Evolutionary conservation across 2,888 invertebrate genomes (phyloP).

Genomic region (Gonocerus acuteangulatus): DNA sequence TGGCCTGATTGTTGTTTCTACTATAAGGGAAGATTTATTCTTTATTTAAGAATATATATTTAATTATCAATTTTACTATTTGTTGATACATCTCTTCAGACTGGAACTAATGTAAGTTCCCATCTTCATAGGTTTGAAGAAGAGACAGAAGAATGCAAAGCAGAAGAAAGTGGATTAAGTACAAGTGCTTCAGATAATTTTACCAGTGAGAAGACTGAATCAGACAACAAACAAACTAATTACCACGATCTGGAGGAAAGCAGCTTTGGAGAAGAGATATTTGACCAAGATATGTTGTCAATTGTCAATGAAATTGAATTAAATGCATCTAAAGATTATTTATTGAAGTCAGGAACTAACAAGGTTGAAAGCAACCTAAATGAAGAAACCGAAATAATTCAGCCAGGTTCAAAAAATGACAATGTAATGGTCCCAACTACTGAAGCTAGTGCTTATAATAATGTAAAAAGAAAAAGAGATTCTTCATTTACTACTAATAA

Average conservation of each 20-base stretch:
- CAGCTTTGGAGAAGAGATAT: constrained; percentile 3
- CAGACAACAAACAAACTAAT: background rate
- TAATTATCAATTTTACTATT: background rate
- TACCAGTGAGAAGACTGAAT: background rate
- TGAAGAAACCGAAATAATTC: too few relatives aligned
- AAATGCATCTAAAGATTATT: background rate
- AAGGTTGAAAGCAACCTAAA: background rate
- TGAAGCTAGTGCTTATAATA: background rate
- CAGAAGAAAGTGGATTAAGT: background rate
- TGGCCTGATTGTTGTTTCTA: too few relatives aligned
- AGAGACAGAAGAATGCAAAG: background rate
- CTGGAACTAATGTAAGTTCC: background rate
- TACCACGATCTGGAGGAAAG: background rate
- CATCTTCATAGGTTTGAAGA: background rate
- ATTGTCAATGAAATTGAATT: constrained; percentile 13
- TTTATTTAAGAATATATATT: too few relatives aligned
- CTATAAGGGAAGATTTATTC: too few relatives aligned
- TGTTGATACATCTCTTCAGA: background rate
- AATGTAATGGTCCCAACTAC: too few relatives aligned
- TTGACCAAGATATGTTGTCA: background rate
- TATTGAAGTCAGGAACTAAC: background rate
- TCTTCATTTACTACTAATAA: background rate
- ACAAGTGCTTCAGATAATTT: background rate
- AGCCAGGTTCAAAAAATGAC: too few relatives aligned
- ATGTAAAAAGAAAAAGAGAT: background rate